A percentile compares a stretch with the other conserved stretches of the same genome.
These are phyloP conservation scores for Pachyuromys duprasi DNA, from an alignment of 2,797 vertebrate species.

Conservation along the genomic window DNA sequence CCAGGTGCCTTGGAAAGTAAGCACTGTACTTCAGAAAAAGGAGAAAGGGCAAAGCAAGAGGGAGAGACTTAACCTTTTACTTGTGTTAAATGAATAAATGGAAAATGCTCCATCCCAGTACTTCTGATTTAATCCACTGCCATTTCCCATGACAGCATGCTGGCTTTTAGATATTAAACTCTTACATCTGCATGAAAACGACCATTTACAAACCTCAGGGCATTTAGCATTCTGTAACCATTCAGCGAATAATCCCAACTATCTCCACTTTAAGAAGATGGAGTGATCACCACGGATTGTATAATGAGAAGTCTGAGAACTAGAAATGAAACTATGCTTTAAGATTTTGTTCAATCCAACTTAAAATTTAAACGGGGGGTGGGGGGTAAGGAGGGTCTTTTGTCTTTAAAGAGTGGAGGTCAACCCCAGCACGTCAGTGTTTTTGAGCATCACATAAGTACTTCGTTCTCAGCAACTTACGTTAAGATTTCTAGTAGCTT, in stretches of 20 bases:
- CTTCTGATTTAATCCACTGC: neutral
- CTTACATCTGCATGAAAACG: neutral
- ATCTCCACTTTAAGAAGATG: neutral
- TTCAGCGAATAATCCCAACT: neutral
- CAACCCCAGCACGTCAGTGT: neutral
- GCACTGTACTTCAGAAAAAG: neutral
- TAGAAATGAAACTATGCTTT: neutral
- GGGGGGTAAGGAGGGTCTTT: neutral
- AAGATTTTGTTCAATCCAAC: neutral
- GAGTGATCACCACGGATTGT: neutral
- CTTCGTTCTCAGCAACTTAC: neutral
- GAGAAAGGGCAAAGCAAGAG: neutral
- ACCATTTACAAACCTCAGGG: neutral
- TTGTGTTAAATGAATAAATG: neutral
- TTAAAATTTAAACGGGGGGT: neutral
- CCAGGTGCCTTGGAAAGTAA: neutral
- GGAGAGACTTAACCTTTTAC: neutral
- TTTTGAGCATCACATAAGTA: neutral
- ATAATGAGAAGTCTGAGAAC: neutral
- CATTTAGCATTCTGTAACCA: neutral
- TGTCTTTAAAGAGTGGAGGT: neutral
- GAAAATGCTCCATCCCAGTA: neutral
- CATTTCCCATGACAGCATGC: neutral
- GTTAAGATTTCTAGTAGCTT: neutral
- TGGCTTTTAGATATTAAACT: neutral